Conservation (phyloP, 2,888 invertebrate genomes). For the Apomyelois bistriatella region DNA sequence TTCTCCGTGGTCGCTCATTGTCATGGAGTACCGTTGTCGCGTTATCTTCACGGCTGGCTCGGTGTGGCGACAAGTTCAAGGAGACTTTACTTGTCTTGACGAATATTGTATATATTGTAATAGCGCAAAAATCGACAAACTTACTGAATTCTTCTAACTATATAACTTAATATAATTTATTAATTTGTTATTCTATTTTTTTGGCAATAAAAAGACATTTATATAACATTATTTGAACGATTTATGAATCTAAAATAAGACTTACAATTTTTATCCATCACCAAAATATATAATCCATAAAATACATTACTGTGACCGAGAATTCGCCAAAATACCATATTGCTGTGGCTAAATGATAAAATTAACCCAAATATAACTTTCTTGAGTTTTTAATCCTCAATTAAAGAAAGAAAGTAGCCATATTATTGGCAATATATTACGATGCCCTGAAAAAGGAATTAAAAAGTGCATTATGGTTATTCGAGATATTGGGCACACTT, state of each 20-base stretch:
- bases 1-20: conserved; percentile 1
- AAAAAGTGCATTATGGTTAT: conserved; percentile 4
- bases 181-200: too few species aligned
- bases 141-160: too few species aligned
- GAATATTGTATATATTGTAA: too few species aligned
- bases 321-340: neutral
- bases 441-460: conserved; percentile 13
- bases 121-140: too few species aligned
- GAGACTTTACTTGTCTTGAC: neutral
- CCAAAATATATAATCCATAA: neutral
- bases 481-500: neutral
- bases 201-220: too few species aligned
- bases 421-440: conserved; percentile 10
- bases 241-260: too few species aligned
- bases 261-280: too few species aligned
- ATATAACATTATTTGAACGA: too few species aligned
- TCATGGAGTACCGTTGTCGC: conserved; percentile 7
- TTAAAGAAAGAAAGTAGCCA: conserved; percentile 16
- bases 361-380: conserved; percentile 17
- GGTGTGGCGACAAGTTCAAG: conserved; percentile 8
- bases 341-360: neutral
- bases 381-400: conserved; percentile 9
- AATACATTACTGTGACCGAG: neutral
- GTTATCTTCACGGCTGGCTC: conserved; percentile 10
- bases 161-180: too few species aligned